These are phyloP conservation scores for Drosophila nr. perissopoda DNA, from an alignment of 2,888 invertebrate genomes.

Conservation along the genomic window DNA sequence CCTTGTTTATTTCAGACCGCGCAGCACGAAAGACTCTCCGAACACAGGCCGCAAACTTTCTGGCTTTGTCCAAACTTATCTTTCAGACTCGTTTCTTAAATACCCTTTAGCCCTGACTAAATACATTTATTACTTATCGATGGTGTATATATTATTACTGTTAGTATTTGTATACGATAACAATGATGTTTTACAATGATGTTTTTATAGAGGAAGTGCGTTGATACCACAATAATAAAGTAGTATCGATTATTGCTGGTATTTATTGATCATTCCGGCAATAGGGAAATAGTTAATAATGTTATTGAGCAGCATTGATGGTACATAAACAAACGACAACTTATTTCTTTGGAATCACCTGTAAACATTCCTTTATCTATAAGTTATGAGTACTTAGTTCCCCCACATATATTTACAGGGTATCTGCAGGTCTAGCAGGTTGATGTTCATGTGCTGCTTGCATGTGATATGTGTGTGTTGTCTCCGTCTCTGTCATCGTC, in stretches of 20 bases:
- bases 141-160: background rate
- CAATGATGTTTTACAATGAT: background rate
- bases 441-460: background rate
- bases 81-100: background rate
- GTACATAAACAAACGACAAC: background rate
- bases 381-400: background rate
- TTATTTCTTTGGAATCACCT: too few relatives aligned
- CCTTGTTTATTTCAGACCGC: conserved; percentile 57
- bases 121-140: too few relatives aligned
- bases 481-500: conserved; percentile 55
- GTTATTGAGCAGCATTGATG: background rate
- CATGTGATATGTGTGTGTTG: conserved; percentile 25
- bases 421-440: conserved; percentile 8
- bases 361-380: background rate
- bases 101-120: conserved; percentile 21
- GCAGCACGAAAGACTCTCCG: conserved; percentile 47
- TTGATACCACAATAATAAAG: background rate
- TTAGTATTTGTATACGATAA: background rate
- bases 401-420: background rate
- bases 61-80: conserved; percentile 10
- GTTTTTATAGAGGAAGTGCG: background rate
- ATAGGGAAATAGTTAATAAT: background rate
- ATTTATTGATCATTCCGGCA: too few relatives aligned
- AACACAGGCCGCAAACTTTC: conserved; percentile 19
- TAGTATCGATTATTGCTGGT: background rate